Base-by-base conservation (phyloP, 2,113 vertebrate genomes). In the Rostratula benghalensis region DNA sequence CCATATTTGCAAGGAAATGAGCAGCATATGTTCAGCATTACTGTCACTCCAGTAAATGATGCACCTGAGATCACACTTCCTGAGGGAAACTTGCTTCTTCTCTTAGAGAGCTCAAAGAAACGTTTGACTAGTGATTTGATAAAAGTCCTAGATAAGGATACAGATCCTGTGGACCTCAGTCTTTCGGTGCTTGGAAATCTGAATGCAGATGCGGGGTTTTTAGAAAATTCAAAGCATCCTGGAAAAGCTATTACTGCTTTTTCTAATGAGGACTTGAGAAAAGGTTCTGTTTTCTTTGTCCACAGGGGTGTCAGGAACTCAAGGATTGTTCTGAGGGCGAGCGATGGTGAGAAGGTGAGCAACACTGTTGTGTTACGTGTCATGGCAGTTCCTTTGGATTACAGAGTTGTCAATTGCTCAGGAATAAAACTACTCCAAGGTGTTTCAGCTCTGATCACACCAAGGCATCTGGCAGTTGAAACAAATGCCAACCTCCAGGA, bases 31-130 rank as follows among this genome's bases (percentile, higher is more conserved):
- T 99, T 98, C 88, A 98, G 97, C 84, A 98, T 99, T 85, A 98
- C 95, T 13, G 94, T 99, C 48, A 98, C 96, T 35, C 98, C 98
- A 68, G 98, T 98, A 83, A 99, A 99, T 33, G 99, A 99, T 88
- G 98, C 98, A 1, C 99, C 98, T 30, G 98, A 98, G 86, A 97
- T 99, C 37, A 97, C 95, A 64, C 98, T 99, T 37, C 98, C 98
- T 1, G 92, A 98, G 93, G 99, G 99, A 71, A 99, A 99, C 91
- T 96, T 99, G 63, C 98, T 99, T 60, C 89, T 98, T 51, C 77
- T 99, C 22, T 83, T 99, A 80, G 99, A 99, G 96, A 98, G 98
- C 78, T 98, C 98, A 41, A 99, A 98, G 97, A 99, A 99, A 90
- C 68, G 24, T n/a, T 95, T 99, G 83, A 98, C 97, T 24, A 95